Percentiles rank a stretch among this genome's conserved stretches.
Evolutionary conservation across 1,140 invertebrate species (phyloP).

Genomic region (Caenorhabditis tropicalis): DNA sequence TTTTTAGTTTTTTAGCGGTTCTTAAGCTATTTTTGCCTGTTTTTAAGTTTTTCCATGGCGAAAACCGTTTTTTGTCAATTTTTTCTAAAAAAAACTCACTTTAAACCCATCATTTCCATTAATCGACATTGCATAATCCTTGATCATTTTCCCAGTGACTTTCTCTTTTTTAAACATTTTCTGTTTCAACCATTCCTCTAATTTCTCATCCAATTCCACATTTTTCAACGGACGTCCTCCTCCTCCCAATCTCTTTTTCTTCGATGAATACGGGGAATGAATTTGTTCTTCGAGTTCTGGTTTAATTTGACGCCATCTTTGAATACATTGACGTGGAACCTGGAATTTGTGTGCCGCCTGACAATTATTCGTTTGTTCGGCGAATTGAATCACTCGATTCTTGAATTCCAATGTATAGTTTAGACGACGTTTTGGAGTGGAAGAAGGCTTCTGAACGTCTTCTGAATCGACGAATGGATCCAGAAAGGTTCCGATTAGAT

Average conservation of each 20-base stretch:
- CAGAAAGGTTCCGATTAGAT: too few relatives aligned
- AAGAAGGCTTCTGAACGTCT: too few relatives aligned
- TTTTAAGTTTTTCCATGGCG: too few relatives aligned
- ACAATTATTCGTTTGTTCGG: not conserved
- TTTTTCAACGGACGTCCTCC: not conserved
- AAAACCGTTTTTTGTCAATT: too few relatives aligned
- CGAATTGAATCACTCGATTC: not conserved
- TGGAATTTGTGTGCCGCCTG: not conserved
- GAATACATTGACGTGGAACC: not conserved
- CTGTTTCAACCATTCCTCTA: not conserved
- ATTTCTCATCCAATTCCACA: conserved; percentile 23
- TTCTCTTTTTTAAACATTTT: not conserved
- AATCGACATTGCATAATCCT: not conserved
- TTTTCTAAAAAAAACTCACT: not conserved
- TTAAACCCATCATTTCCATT: not conserved
- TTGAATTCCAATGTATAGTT: conserved; percentile 7
- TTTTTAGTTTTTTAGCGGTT: too few relatives aligned
- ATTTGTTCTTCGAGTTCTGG: not conserved
- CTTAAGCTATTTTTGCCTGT: too few relatives aligned
- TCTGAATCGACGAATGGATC: too few relatives aligned
- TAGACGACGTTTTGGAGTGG: not conserved
- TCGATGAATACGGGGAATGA: not conserved
- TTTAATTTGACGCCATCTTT: not conserved
- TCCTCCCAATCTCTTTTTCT: not conserved
- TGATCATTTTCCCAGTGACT: not conserved